Conservation (phyloP, 2,888 invertebrate species). For the Drosophila nr. perissopoda region DNA sequence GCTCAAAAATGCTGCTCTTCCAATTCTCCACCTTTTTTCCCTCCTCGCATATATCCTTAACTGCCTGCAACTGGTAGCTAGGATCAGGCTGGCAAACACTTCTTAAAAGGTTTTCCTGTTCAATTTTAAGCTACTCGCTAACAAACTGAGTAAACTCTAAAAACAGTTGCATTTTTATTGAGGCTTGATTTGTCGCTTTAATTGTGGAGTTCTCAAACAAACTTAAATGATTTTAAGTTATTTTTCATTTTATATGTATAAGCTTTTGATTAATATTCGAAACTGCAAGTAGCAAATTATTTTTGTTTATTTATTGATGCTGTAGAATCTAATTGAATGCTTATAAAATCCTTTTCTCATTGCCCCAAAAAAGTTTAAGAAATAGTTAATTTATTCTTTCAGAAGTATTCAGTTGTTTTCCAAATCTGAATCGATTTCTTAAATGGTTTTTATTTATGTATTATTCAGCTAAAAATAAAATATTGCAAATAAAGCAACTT, state of each 20-base stretch:
- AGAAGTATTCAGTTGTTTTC: neutral
- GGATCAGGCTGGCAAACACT: slow-evolving; percentile 39
- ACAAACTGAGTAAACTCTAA: slow-evolving; percentile 6
- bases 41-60: neutral
- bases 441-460: no score
- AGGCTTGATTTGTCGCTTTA: neutral
- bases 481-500: neutral
- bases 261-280: neutral
- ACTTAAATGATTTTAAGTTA: neutral
- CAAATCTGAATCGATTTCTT: neutral
- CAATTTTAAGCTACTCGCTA: slow-evolving; percentile 15
- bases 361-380: neutral
- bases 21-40: neutral
- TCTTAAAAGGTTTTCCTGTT: slow-evolving; percentile 38
- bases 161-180: slow-evolving; percentile 8
- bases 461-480: no score
- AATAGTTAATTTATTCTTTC: neutral
- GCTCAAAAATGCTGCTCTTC: slow-evolving; percentile 30
- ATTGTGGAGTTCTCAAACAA: neutral
- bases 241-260: neutral
- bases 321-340: neutral
- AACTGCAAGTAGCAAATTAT: neutral
- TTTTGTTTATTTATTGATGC: neutral
- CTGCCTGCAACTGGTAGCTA: slow-evolving; percentile 12
- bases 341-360: neutral